Conservation (phyloP, 2,113 vertebrate genomes). For the Noturus placidus region DNA sequence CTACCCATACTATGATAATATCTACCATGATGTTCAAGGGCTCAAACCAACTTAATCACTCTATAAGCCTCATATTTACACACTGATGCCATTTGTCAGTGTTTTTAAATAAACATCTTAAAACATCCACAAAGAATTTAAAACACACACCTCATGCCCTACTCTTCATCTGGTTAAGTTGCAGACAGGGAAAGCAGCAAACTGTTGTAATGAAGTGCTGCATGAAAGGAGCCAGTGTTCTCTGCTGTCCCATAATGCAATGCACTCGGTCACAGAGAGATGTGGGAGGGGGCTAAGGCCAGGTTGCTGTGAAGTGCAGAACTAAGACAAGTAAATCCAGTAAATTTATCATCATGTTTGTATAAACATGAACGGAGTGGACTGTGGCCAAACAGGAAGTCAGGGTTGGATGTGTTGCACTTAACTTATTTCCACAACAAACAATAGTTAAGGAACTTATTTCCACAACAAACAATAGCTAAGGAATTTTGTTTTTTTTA, state of each 20-base stretch:
- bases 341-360: neutral
- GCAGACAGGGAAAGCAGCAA: constrained; percentile 15
- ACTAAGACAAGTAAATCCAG: neutral
- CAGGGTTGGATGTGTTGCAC: neutral
- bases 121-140: neutral
- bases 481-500: neutral
- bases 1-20: neutral
- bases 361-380: neutral
- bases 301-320: neutral
- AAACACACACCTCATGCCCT: neutral
- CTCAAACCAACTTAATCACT: neutral
- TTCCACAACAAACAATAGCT: neutral
- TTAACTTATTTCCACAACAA: neutral
- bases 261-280: constrained; percentile 63
- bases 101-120: neutral
- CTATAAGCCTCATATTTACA: constrained; percentile 32
- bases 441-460: neutral
- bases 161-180: neutral
- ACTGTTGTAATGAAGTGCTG: constrained; percentile 43
- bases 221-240: constrained; percentile 75
- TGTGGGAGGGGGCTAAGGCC: constrained; percentile 60
- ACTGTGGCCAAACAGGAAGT: neutral
- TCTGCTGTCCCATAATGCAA: constrained; percentile 68
- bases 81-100: neutral
- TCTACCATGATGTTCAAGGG: neutral